A percentile compares a stretch with the other conserved stretches of the same genome.
These are phyloP conservation scores for Ophthalmolycus amberensis DNA, from an alignment of 2,113 vertebrate genomes.

Conservation along the genomic window DNA sequence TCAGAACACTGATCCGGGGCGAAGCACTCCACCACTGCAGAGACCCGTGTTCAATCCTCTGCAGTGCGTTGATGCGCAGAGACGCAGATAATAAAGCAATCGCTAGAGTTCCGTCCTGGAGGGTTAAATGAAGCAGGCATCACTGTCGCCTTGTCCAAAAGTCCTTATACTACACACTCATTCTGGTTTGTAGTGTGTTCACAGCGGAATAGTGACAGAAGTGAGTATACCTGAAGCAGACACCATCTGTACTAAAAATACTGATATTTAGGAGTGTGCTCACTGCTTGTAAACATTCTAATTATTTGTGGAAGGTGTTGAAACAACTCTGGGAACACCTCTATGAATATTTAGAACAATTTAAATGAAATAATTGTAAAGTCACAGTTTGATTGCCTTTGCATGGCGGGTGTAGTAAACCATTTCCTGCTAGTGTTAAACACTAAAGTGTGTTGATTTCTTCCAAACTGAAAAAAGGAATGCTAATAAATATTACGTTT, in stretches of 20 bases:
- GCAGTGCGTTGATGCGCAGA: not conserved
- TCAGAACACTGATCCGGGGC: conserved; percentile 13
- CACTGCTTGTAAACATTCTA: not conserved
- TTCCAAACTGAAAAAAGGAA: not conserved
- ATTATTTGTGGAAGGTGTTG: not conserved
- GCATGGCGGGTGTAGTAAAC: not conserved
- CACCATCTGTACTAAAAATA: not conserved
- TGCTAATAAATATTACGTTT: not conserved
- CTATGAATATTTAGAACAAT: too few species aligned
- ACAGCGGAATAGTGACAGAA: not conserved
- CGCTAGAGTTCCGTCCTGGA: not conserved
- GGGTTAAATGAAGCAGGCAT: conserved; percentile 11
- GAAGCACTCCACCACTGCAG: not conserved
- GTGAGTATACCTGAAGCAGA: not conserved
- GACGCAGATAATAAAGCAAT: not conserved
- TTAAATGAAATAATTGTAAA: not conserved
- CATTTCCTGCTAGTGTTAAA: not conserved
- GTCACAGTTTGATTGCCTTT: not conserved
- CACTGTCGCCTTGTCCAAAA: not conserved
- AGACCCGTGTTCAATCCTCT: not conserved
- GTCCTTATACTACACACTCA: not conserved
- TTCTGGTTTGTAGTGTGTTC: not conserved
- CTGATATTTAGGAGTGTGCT: not conserved
- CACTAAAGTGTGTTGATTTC: not conserved
- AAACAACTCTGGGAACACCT: not conserved